These are phyloP conservation scores for Sinhomidia bicolor DNA, from an alignment of 2,888 invertebrate species.

Conservation along the genomic window DNA sequence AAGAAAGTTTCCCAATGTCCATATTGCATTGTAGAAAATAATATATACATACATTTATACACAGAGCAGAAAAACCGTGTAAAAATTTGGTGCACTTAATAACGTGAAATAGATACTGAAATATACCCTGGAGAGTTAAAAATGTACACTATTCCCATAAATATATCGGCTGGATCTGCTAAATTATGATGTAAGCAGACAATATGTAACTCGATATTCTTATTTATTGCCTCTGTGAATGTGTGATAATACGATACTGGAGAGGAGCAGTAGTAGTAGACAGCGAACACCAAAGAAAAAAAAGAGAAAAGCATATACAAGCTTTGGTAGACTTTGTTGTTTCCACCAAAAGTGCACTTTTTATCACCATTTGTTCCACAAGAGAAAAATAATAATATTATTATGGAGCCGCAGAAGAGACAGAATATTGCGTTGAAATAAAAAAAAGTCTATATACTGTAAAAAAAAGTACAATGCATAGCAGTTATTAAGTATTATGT, in stretches of 20 bases:
- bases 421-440: neutral
- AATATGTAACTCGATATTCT: constrained; percentile 43
- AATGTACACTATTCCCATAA: neutral
- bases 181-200: constrained; percentile 42
- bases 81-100: neutral
- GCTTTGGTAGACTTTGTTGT: neutral
- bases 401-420: neutral
- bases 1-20: neutral
- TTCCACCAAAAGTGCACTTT: neutral
- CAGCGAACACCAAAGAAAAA: neutral
- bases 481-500: neutral
- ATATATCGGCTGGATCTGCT: neutral
- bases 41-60: neutral
- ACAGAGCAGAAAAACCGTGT: neutral
- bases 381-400: neutral
- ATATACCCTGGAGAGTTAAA: constrained; percentile 1
- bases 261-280: too few relatives aligned
- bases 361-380: neutral
- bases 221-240: constrained; percentile 38
- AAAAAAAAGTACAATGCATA: neutral
- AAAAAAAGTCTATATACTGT: neutral
- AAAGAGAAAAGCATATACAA: neutral
- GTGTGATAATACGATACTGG: constrained; percentile 20
- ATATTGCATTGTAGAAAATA: neutral
- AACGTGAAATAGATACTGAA: neutral